Evolutionary conservation across 2,797 vertebrate genomes (phyloP), one percentile per base, ranked within the genome.

Genomic region (Scolopax bukidnonensis): DNA sequence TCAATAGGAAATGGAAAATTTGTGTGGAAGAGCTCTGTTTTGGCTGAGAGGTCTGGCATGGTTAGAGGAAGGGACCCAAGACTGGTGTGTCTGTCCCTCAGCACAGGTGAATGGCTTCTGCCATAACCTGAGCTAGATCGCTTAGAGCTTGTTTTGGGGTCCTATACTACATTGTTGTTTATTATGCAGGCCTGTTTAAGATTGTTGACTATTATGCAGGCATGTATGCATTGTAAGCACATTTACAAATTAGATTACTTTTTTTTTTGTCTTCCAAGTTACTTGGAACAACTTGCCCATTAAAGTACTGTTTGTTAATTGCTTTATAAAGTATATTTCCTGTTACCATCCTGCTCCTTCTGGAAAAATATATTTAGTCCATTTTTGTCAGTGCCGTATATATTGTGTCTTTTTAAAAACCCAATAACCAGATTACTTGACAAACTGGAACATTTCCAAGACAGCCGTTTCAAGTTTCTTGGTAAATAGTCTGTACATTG

Each of bases 391-490:
- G 38, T 53, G 18, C 45, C 10, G 2, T 61, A 69, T 45, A 61
- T 28, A 63, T 28, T 60, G 4, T 25, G 23, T 56, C 69, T 79
- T 78, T 91, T 78, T 81, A 7, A 87, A 93, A 94, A 84, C 36
- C 48, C 67, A 76, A 87, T 86, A 93, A 84, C 47, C 32, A 92
- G 51, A 93, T 81, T 82, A 89, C 63, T 82, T 92, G 89, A 64
- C 75, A 85, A 91, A 80, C 41, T 95, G 92, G 92, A 95, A 78
- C 4, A 1, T 54, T 78, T 95, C 84, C 92, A 93, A 84, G 79
- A 63, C 53, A 90, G 86, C 65, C 14, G 33, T 95, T 96, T 95
- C 89, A 91, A 94, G 93, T 93, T 95, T 84, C 92, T 85, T 87
- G 36, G 88, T 93, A 95, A 94, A 95, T 65, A 92, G 45, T 82